Percentiles rank a stretch among this genome's conserved stretches.
These are phyloP conservation scores for Drosophila navojoa DNA, from an alignment of 1,140 invertebrate species.

Conservation along the genomic window DNA sequence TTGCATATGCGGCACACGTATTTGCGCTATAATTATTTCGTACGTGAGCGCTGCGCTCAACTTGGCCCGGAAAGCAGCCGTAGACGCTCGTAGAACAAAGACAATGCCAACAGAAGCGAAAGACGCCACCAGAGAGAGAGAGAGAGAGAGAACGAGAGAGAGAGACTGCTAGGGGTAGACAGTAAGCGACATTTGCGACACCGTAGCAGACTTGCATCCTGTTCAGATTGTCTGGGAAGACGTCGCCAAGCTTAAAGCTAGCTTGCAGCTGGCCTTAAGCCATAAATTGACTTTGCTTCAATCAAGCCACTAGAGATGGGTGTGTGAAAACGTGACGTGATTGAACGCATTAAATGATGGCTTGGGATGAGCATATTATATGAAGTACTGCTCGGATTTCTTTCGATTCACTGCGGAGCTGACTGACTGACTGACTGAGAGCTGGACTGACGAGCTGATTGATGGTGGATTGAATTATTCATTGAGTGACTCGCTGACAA, in stretches of 20 bases:
- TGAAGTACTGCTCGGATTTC: not conserved
- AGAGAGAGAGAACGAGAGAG: constrained; percentile 12
- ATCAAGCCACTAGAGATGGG: not conserved
- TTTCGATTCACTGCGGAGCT: no score
- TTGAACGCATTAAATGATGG: not conserved
- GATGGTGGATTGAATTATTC: no score
- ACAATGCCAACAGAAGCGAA: constrained; percentile 27
- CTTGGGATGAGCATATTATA: not conserved
- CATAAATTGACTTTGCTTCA: constrained; percentile 28
- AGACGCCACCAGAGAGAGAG: constrained; percentile 2
- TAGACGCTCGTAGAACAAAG: constrained; percentile 17
- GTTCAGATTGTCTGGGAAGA: constrained; percentile 19
- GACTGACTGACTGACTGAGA: no score
- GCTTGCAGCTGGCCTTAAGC: constrained; percentile 17
- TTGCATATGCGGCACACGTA: constrained; percentile 71
- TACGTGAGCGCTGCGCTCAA: constrained; percentile 66
- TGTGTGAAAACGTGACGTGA: not conserved
- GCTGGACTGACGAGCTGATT: no score
- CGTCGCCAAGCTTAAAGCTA: constrained; percentile 18
- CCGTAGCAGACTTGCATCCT: constrained; percentile 1
- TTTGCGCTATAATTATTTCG: constrained; percentile 81
- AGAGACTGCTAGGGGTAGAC: not conserved
- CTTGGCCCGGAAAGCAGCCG: constrained; percentile 32
- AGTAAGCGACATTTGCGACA: constrained; percentile 5
- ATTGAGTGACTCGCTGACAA: no score